Base-by-base conservation (phyloP, 2,888 invertebrate species). In the Periphyllus acericola region DNA sequence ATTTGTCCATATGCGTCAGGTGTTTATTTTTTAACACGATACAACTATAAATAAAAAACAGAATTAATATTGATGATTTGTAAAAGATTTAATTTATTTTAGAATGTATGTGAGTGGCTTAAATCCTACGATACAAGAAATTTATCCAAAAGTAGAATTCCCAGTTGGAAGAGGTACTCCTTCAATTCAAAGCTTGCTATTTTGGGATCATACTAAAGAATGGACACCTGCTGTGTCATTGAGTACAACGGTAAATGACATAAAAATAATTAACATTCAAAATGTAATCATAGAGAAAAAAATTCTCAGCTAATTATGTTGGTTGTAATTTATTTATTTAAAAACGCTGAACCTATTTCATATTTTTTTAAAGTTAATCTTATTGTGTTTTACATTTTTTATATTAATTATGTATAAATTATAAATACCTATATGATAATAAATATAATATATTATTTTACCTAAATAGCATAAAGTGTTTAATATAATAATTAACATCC, bases 91-190 rank as follows among this genome's bases (percentile, higher is more conserved):
- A n/a, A 11, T 36, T 66, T 60, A 36, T 90, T 90, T 19, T 90
- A 93, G 93, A 89, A 91, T 93, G 88, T 94, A 93, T 91, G 91
- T 92, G 89, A 91, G 92, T 89, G 94, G 94, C 60, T 90, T 93
- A 32, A 91, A 92, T 89, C 91, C 93, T 72, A 91, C 92, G 85
- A 91, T 93, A 14, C 90, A 92, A 78, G 91, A 91, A 34, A 91
- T 94, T 52, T 93, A 92, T 90, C 92, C 92, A 5, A 90, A 91
- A 68, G 91, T 92, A 1, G 89, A 91, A 52, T 93, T 91, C 89
- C 94, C 94, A 8, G 94, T 94, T 2, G 91, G 93, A 8, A 91
- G 92, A 68, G 93, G 92, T 82, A 94, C 94, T 14, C 84, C 84
- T 25, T 78, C 66, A 9, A n/a, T 84, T 25, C 25, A 46, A 0